These are phyloP conservation scores for Amphilophus citrinellus DNA, from an alignment of 2,113 vertebrate genomes.

Conservation along the genomic window DNA sequence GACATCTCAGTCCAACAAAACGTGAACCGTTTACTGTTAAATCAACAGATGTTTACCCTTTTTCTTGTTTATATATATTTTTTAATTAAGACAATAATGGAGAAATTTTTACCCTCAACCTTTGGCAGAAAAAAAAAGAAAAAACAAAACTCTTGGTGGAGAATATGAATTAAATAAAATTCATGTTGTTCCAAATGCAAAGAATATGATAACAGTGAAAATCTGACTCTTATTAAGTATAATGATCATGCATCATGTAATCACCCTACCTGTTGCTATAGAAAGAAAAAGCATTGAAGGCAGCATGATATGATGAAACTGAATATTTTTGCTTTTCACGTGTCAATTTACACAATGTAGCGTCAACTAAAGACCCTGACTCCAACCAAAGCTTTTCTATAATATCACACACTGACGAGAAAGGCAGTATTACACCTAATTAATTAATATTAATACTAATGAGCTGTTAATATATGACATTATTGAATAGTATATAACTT, in stretches of 20 bases:
- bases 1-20: background rate
- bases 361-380: background rate
- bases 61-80: too few relatives aligned
- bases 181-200: constrained; percentile 35
- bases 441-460: constrained; percentile 10
- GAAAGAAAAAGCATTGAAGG: background rate
- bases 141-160: background rate
- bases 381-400: background rate
- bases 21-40: background rate
- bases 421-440: constrained; percentile 4
- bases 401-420: background rate
- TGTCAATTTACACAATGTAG: background rate
- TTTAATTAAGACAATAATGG: background rate
- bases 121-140: background rate
- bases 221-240: constrained; percentile 17
- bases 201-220: constrained; percentile 38
- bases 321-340: background rate
- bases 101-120: too few relatives aligned
- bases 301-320: background rate
- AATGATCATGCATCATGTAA: constrained; percentile 11
- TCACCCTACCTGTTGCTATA: constrained; percentile 12
- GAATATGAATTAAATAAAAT: constrained; percentile 12
- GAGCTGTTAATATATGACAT: background rate
- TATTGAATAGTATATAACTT: background rate
- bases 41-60: background rate